Percentiles rank a stretch among this genome's conserved stretches.
Evolutionary conservation across 2,888 invertebrate species (phyloP).

Genomic region (Ferrisia virgata): DNA sequence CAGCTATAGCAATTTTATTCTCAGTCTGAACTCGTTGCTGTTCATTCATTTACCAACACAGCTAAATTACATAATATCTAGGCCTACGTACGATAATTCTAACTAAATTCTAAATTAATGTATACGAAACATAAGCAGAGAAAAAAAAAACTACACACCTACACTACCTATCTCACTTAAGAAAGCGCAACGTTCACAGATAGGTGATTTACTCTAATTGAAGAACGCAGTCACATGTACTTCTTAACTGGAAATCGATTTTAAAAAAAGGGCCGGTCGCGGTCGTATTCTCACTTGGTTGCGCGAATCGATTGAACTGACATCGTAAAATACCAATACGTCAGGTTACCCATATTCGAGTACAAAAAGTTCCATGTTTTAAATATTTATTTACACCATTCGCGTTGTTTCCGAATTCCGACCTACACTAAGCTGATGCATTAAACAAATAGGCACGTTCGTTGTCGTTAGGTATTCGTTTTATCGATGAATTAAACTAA

Average conservation of each 20-base stretch:
- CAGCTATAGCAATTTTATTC: no score
- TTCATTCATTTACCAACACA: no score
- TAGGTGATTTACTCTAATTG: neutral
- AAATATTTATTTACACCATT: constrained; percentile 15
- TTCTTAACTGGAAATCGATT: constrained; percentile 1
- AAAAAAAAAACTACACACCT: neutral
- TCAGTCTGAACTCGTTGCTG: no score
- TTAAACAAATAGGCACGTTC: neutral
- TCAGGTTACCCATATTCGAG: neutral
- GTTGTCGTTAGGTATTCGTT: neutral
- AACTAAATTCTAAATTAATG: no score
- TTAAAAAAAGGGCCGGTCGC: neutral
- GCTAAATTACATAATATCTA: no score
- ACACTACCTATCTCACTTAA: neutral
- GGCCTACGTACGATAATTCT: no score
- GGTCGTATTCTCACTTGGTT: neutral
- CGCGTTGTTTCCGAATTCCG: neutral
- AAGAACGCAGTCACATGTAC: neutral
- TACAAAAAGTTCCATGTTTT: neutral
- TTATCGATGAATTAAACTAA: neutral
- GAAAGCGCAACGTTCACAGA: neutral
- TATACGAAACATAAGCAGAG: neutral
- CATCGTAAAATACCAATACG: neutral
- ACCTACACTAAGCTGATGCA: constrained; percentile 21
- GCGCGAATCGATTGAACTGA: neutral